phyloP scores from a whole-genome alignment of 1,140 invertebrate genomes.

The Drosophila nikananu region DNA sequence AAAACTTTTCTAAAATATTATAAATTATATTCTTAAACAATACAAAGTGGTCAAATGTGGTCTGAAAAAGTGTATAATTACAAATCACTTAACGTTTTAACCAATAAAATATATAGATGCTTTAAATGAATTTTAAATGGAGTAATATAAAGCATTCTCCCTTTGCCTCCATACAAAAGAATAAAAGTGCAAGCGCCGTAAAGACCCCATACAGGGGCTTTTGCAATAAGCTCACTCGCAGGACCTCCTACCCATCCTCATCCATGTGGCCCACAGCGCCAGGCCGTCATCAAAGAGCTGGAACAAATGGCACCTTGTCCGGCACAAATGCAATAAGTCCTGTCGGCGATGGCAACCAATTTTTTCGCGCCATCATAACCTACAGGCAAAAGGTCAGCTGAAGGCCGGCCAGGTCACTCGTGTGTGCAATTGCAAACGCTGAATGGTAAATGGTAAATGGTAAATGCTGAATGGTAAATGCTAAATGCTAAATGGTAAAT shows the following conservation, averaged over 20 bases:
- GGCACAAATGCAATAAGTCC: conserved; percentile 24
- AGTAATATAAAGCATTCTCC: no score
- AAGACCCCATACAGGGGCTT: not conserved
- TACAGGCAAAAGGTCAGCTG: conserved; percentile 17
- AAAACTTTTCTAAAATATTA: no score
- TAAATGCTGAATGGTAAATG: conserved; percentile 7
- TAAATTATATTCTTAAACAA: not conserved
- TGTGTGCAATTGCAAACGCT: conserved; percentile 19
- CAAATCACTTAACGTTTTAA: not conserved
- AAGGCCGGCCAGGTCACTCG: conserved; percentile 9
- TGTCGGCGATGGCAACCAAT: conserved; percentile 19
- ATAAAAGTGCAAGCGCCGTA: not conserved
- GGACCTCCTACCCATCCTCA: not conserved
- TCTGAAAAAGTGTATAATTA: no score
- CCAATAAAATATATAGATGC: not conserved
- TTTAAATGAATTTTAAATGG: not conserved
- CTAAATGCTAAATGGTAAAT: no score
- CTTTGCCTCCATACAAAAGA: not conserved
- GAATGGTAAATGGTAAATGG: conserved; percentile 9
- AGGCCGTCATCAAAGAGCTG: conserved; percentile 5
- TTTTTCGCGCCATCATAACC: conserved; percentile 19
- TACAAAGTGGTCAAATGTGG: rapidly evolving
- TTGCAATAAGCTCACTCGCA: not conserved
- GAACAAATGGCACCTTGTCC: conserved; percentile 20
- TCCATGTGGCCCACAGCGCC: conserved; percentile 3